A percentile compares a stretch with the other conserved stretches of the same genome.
Evolutionary conservation across 2,888 invertebrate genomes (phyloP).

Genomic region (Ceraclea dissimilis): DNA sequence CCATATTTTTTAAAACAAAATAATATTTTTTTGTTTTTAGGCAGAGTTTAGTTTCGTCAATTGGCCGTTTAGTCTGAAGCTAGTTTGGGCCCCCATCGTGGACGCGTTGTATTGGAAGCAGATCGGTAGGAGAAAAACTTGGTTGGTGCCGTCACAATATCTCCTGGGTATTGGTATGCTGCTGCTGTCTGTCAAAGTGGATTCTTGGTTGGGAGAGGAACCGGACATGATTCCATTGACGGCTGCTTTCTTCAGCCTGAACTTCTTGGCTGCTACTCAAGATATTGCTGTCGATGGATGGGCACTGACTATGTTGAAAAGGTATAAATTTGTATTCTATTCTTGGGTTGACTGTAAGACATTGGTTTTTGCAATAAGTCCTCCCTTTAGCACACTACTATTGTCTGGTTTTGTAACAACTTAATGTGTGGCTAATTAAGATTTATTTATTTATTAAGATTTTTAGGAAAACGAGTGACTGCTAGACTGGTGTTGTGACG

Average conservation of each 20-base stretch:
- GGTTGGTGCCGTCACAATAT: constrained; percentile 93
- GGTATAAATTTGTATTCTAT: constrained; percentile 43
- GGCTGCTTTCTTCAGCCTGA: constrained; percentile 79
- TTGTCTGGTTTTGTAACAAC: too few relatives aligned
- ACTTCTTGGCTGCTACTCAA: constrained; percentile 97
- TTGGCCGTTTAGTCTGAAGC: constrained; percentile 89
- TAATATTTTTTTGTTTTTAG: constrained; percentile 37
- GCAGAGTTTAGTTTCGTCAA: constrained; percentile 89
- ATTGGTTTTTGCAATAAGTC: too few relatives aligned
- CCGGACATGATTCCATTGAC: constrained; percentile 78
- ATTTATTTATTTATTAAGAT: background rate
- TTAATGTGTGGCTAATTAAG: too few relatives aligned
- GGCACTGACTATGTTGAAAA: constrained; percentile 97
- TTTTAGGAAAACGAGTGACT: too few relatives aligned
- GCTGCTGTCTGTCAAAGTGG: constrained; percentile 66
- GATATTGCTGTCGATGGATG: constrained; percentile 99
- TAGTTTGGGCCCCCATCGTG: constrained; percentile 97
- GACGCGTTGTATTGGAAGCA: constrained; percentile 79
- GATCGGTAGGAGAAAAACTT: constrained; percentile 91
- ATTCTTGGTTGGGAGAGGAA: constrained; percentile 64
- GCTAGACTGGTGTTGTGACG: too few relatives aligned
- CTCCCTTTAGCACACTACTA: too few relatives aligned
- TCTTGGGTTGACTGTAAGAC: too few relatives aligned
- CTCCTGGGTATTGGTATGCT: constrained; percentile 87
- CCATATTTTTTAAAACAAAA: too few relatives aligned